phyloP scores from a whole-genome alignment of 2,113 vertebrate species.

The Malurus elegans region DNA sequence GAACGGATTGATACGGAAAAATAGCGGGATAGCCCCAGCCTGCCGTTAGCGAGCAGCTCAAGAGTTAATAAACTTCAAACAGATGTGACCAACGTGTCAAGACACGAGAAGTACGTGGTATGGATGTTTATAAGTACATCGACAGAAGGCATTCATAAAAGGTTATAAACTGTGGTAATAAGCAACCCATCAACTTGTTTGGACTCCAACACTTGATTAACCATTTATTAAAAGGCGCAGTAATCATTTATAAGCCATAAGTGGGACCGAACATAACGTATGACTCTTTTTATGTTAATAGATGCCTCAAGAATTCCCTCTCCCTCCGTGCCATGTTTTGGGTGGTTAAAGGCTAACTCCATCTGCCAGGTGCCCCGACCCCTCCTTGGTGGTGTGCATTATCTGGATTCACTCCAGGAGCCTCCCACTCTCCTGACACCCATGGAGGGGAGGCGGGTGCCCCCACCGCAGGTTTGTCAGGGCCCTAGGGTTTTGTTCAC shows the following conservation, averaged over 20 bases:
- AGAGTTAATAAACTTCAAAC: slow-evolving; percentile 48
- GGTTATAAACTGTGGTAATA: slow-evolving; percentile 56
- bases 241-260: slow-evolving; percentile 61
- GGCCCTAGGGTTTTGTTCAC: rapidly evolving
- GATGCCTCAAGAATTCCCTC: slow-evolving; percentile 42
- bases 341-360: slow-evolving; percentile 29
- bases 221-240: slow-evolving; percentile 55
- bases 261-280: not conserved
- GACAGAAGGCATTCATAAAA: slow-evolving; percentile 60
- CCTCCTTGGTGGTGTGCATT: not conserved
- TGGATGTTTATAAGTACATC: slow-evolving; percentile 56
- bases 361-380: not conserved
- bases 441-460: rapidly evolving
- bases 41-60: not conserved
- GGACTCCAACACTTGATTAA: slow-evolving; percentile 62
- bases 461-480: not conserved
- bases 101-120: slow-evolving; percentile 46
- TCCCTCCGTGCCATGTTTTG: not conserved
- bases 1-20: rapidly evolving
- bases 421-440: not conserved
- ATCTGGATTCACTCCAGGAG: not conserved
- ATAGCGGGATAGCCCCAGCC: not conserved
- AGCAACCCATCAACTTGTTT: slow-evolving; percentile 60
- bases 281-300: slow-evolving; percentile 16
- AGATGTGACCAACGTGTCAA: slow-evolving; percentile 61